Evolutionary conservation across 1,140 invertebrate species (phyloP), one percentile per base, ranked within the genome.

Genomic region (Homarus americanus): DNA sequence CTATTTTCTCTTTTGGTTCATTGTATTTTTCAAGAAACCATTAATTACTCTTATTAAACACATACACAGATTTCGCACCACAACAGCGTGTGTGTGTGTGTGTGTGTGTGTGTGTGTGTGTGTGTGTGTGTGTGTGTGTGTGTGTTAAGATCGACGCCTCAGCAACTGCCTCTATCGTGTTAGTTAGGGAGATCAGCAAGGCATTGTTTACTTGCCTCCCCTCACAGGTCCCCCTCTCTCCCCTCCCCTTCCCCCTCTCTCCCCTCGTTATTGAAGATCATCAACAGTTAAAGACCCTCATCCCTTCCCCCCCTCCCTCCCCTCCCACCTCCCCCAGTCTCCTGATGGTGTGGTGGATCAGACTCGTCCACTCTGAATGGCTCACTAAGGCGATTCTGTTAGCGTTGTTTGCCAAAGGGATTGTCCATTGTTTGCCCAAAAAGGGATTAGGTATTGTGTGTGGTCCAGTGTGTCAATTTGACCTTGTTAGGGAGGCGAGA

Each of bases 261-360:
- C 63, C 63, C 82, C 63, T 63, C 63, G 63, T 69, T 69, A 69
- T 10, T 69, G 63, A 69, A 69, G 63, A 69, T 32, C 40, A 40
- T 76, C 34, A 76, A 32, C 40, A 69, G n/a, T 69, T 69, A 69
- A 34, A 32, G 5, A 32, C 28, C 63, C 3, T n/a, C n/a, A n/a
- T n/a, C n/a, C n/a, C n/a, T n/a, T n/a, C n/a, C n/a, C n/a, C n/a
- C n/a, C n/a, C n/a, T n/a, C n/a, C n/a, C n/a, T n/a, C n/a, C n/a
- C n/a, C n/a, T n/a, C n/a, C n/a, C n/a, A n/a, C n/a, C n/a, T n/a
- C n/a, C n/a, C n/a, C n/a, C n/a, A n/a, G n/a, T n/a, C n/a, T n/a
- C n/a, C n/a, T n/a, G 28, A 5, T 32, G n/a, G n/a, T 24, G 28
- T 12, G 7, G 28, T 28, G n/a, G 63, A 12, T 49, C 58, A 15